Percentiles rank a stretch among this genome's conserved stretches.
Evolutionary conservation across 2,888 invertebrate genomes (phyloP).

Genomic region (Pherbina coryleti): DNA sequence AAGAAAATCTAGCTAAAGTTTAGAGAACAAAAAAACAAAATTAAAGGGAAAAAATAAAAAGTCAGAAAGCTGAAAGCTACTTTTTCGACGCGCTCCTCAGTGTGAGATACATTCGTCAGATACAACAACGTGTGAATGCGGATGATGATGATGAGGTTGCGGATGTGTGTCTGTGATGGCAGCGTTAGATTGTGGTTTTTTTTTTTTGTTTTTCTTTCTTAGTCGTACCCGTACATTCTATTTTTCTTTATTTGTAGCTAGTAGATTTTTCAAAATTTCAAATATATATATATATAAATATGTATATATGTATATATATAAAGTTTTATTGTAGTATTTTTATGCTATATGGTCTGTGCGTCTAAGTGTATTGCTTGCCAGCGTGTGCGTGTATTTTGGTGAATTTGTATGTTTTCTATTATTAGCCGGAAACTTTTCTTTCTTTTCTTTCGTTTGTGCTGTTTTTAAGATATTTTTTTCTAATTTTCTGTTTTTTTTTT

Average conservation of each 20-base stretch:
- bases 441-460: constrained; percentile 33
- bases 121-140: constrained; percentile 12
- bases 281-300: constrained; percentile 57
- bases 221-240: constrained; percentile 1
- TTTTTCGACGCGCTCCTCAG: not conserved
- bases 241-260: constrained; percentile 50
- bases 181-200: constrained; percentile 18
- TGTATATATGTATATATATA: constrained; percentile 49
- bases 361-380: not conserved
- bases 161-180: constrained; percentile 3
- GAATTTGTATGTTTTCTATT: constrained; percentile 54
- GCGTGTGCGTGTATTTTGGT: constrained; percentile 22
- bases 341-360: no score
- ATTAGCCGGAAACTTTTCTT: constrained; percentile 61
- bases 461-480: constrained; percentile 55
- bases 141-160: constrained; percentile 10
- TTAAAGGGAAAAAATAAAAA: not conserved
- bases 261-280: constrained; percentile 57
- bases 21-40: not conserved
- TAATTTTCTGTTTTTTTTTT: constrained; percentile 36
- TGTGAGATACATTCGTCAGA: constrained; percentile 16
- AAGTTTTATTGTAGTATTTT: constrained; percentile 19
- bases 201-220: not conserved
- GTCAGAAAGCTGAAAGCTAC: not conserved
- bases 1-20: not conserved